These are phyloP conservation scores for Podarcis lilfordi DNA, from an alignment of 2,797 vertebrate genomes.

Conservation along the genomic window DNA sequence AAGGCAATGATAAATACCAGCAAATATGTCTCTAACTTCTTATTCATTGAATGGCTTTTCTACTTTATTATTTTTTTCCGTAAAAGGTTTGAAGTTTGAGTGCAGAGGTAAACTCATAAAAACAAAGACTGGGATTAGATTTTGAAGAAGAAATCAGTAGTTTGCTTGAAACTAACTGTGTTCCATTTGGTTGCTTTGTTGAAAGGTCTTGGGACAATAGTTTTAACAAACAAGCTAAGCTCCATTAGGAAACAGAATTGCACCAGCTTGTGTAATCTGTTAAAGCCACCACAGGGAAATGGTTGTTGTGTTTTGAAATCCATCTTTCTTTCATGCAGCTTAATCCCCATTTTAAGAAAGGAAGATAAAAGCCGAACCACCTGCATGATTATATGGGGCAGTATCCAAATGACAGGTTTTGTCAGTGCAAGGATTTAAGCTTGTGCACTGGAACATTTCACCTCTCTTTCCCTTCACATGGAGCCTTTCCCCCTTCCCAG, in stretches of 20 bases:
- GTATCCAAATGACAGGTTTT: too few relatives aligned
- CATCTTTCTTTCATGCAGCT: not conserved
- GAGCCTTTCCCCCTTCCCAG: too few relatives aligned
- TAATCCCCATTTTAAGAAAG: not conserved
- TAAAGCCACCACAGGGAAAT: conserved; percentile 2
- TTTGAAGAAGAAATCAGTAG: conserved; percentile 3
- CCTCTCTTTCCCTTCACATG: too few relatives aligned
- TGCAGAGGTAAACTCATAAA: not conserved
- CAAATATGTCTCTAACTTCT: not conserved
- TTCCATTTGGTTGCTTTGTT: not conserved
- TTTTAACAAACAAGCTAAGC: conserved; percentile 20
- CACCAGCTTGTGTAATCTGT: conserved; percentile 17
- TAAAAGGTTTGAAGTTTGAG: not conserved
- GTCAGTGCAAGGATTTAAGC: too few relatives aligned
- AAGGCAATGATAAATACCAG: not conserved
- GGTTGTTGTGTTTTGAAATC: not conserved
- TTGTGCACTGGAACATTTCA: too few relatives aligned
- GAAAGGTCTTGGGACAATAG: conserved; percentile 4
- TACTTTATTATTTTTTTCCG: not conserved
- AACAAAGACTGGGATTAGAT: not conserved
- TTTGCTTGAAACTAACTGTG: not conserved
- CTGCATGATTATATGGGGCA: not conserved
- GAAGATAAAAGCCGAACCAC: not conserved
- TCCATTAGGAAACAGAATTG: conserved; percentile 16
- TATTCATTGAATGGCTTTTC: conserved; percentile 1